Base-by-base conservation (phyloP, 2,888 invertebrate species). In the Onchidella celtica region DNA sequence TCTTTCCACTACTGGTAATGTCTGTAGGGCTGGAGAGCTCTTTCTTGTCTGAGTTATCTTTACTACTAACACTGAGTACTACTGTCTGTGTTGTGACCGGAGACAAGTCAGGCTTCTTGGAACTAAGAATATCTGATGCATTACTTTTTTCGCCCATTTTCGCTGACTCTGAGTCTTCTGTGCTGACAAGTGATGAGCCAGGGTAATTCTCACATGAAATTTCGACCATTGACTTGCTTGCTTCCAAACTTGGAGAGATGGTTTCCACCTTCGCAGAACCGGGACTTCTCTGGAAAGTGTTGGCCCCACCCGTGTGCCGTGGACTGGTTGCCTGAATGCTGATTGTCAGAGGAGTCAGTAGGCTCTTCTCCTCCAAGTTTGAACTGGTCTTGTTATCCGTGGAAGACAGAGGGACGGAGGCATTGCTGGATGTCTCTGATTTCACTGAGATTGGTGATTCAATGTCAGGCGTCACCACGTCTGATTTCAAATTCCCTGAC, bases 361-460 rank as follows among this genome's bases (percentile, higher is more conserved):
- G 9, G 27, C 21, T 32, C 34, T 65, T 68, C 17, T 74, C 74
- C 34, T 81, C 73, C 4, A 66, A 27, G n/a, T 34, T 61, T 27
- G 27, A 34, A 17, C n/a, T 59, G 17, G 17, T 17, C 65, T 81
- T 81, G 36, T 36, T 80, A 21, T 80, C 80, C 24, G 75, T 34
- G 69, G 81, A 75, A 75, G 81, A 81, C 81, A 81, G 59, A 9
- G 81, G 75, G 27, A 81, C 73, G 2, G 80, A 80, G 24, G 73
- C 73, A 55, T 40, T 81, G 61, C 81, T 81, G 11, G 81, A 81
- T 24, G 81, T 61, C 69, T 75, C 81, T 21, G 81, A 81, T 55
- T 81, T 74, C 27, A 73, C 81, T 34, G 81, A 81, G 3, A 81
- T 40, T 3, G 81, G 81, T 32, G 81, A 81, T 40, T 81, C 81